Evolutionary conservation across 2,888 invertebrate species (phyloP).

Genomic region (Limenitis camilla): DNA sequence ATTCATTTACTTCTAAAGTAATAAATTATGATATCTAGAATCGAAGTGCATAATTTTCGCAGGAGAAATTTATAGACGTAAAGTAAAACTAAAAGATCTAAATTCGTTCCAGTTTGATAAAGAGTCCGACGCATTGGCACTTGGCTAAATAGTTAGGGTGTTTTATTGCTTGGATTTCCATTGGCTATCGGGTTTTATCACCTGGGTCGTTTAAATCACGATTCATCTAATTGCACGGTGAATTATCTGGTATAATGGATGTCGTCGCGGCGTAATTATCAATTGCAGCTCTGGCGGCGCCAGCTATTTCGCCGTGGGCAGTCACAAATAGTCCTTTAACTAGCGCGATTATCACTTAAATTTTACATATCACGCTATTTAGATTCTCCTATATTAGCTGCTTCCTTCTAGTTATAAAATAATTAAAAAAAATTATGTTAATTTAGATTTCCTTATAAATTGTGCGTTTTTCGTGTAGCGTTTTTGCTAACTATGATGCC

Average conservation of each 20-base stretch:
- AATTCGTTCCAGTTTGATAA: conserved; percentile 17
- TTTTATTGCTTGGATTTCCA: conserved; percentile 36
- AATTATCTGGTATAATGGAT: conserved; percentile 66
- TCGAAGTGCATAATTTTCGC: background rate
- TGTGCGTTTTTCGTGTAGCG: conserved; percentile 42
- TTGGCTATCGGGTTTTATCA: conserved; percentile 37
- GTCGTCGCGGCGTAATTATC: conserved; percentile 65
- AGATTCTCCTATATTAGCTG: too few species aligned
- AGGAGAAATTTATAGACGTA: conserved; percentile 7
- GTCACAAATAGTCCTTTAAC: conserved; percentile 7
- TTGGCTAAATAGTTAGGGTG: conserved; percentile 37
- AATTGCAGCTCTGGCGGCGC: conserved; percentile 43
- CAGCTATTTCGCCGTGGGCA: conserved; percentile 37
- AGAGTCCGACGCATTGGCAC: conserved; percentile 24
- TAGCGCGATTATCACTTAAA: background rate
- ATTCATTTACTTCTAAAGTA: background rate
- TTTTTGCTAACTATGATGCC: conserved; percentile 37
- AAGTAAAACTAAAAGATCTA: conserved; percentile 10
- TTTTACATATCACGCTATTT: background rate
- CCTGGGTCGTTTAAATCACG: conserved; percentile 44
- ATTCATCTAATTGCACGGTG: conserved; percentile 59
- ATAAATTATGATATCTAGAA: conserved; percentile 4
- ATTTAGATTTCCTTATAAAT: background rate
- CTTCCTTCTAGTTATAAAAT: too few species aligned
- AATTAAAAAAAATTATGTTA: background rate